Evolutionary conservation across 2,888 invertebrate genomes (phyloP).

Genomic region (Malacosoma neustria): DNA sequence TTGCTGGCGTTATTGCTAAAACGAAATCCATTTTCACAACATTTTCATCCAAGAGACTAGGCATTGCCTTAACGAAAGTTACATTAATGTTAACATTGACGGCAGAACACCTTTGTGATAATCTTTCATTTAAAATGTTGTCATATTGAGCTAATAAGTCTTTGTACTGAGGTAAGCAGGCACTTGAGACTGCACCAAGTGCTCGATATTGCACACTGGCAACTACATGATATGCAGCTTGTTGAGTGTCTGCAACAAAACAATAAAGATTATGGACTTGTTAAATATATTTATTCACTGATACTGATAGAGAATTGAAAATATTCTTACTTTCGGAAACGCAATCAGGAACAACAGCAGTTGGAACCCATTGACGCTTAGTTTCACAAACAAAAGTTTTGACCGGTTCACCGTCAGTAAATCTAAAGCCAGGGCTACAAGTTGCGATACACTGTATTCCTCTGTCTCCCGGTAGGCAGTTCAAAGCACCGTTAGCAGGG

Average conservation of each 20-base stretch:
- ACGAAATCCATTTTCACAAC: slow-evolving; percentile 93
- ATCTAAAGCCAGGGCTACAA: slow-evolving; percentile 90
- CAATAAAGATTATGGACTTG: too few relatives aligned
- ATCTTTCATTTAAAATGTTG: slow-evolving; percentile 82
- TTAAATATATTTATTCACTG: slow-evolving; percentile 5
- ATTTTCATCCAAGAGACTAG: slow-evolving; percentile 88
- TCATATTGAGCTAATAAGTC: slow-evolving; percentile 89
- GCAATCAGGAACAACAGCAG: slow-evolving; percentile 94
- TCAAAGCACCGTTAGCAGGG: slow-evolving; percentile 91
- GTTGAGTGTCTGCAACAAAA: slow-evolving; percentile 84
- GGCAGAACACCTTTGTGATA: slow-evolving; percentile 94
- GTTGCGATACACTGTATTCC: slow-evolving; percentile 93
- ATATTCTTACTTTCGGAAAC: slow-evolving; percentile 87
- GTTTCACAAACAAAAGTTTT: slow-evolving; percentile 91
- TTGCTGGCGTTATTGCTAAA: slow-evolving; percentile 88
- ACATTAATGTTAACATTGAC: slow-evolving; percentile 97
- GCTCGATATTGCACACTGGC: slow-evolving; percentile 91
- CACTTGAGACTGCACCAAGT: slow-evolving; percentile 89
- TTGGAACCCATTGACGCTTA: slow-evolving; percentile 89
- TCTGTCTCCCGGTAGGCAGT: slow-evolving; percentile 87
- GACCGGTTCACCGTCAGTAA: slow-evolving; percentile 91
- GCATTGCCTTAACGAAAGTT: slow-evolving; percentile 87
- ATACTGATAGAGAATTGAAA: too few relatives aligned
- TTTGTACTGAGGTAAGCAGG: slow-evolving; percentile 89
- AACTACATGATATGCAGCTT: slow-evolving; percentile 94